These are phyloP conservation scores for Microplitis manilae DNA, from an alignment of 2,888 invertebrate species.

Conservation along the genomic window DNA sequence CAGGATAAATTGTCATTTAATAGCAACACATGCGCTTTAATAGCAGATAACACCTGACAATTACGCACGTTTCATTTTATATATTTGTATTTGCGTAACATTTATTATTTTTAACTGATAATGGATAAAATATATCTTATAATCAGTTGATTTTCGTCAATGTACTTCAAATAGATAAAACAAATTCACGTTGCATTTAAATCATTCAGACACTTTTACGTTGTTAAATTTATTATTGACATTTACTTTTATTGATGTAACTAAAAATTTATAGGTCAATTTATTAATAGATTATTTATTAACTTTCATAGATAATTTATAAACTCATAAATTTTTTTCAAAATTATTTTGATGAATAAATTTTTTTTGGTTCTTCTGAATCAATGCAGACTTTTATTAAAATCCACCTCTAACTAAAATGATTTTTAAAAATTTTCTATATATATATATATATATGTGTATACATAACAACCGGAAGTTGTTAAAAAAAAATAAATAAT, in stretches of 20 bases:
- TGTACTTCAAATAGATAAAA: background rate
- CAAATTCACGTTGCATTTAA: background rate
- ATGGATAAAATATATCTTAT: background rate
- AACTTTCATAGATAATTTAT: too few species aligned
- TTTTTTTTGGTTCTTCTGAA: too few species aligned
- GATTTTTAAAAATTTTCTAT: background rate
- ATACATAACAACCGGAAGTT: background rate
- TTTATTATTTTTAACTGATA: background rate
- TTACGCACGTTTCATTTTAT: background rate
- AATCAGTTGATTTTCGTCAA: background rate
- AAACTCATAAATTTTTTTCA: too few species aligned
- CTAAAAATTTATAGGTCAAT: background rate
- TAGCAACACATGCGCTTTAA: background rate
- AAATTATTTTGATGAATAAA: too few species aligned
- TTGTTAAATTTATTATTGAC: background rate
- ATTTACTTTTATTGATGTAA: background rate
- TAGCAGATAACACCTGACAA: background rate
- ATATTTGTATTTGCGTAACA: background rate
- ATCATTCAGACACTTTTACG: background rate
- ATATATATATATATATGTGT: too few species aligned
- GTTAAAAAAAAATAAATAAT: background rate
- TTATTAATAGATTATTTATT: background rate
- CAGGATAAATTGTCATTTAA: background rate
- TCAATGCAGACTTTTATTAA: too few species aligned
- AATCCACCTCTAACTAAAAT: too few species aligned